These are phyloP conservation scores for Flexamia atlantica DNA, from an alignment of 2,888 invertebrate species.

Conservation along the genomic window DNA sequence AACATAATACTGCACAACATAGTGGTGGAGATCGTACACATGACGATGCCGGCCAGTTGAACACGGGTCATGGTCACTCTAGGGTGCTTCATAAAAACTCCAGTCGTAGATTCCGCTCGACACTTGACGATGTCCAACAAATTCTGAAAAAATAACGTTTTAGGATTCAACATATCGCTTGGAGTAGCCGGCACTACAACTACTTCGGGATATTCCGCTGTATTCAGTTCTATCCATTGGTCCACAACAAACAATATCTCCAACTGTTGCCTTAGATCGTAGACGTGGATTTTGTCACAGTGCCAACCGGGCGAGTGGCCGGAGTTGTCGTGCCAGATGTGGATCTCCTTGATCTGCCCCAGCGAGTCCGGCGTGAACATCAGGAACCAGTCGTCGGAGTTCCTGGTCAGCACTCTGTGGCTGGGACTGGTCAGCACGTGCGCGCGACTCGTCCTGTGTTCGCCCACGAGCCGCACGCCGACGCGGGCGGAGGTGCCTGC, in stretches of 20 bases:
- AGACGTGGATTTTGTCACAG: not conserved
- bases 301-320: conserved; percentile 60
- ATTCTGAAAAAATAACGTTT: not conserved
- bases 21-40: not conserved
- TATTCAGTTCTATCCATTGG: not conserved
- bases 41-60: not conserved
- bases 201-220: not conserved
- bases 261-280: not conserved
- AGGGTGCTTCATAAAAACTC: not conserved
- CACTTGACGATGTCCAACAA: not conserved
- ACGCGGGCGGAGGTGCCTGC: conserved; percentile 70
- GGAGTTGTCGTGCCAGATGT: conserved; percentile 62
- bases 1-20: not conserved
- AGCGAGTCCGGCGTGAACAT: conserved; percentile 47
- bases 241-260: not conserved
- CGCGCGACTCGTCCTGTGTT: not conserved
- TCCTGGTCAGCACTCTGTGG: conserved; percentile 38
- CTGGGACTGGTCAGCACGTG: conserved; percentile 64
- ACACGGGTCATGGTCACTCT: not conserved
- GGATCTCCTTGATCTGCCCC: conserved; percentile 46
- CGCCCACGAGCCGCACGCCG: conserved; percentile 67
- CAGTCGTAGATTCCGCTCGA: not conserved
- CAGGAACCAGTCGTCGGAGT: conserved; percentile 62
- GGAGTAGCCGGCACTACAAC: not conserved
- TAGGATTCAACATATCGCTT: not conserved